phyloP scores from a whole-genome alignment of 2,797 vertebrate genomes.

The Chaetodon trifasciatus region DNA sequence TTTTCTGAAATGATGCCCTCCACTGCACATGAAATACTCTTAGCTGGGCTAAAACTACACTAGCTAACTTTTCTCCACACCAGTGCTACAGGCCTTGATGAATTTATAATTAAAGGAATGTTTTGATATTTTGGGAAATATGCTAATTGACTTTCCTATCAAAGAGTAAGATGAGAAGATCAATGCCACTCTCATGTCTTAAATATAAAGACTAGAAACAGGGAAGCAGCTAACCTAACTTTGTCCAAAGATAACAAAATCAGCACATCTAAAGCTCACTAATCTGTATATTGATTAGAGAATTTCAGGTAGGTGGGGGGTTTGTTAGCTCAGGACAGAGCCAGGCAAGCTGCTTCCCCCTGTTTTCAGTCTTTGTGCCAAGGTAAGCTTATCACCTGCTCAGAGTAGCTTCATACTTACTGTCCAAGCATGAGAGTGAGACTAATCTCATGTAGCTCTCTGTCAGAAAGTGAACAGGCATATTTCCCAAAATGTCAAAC shows the following conservation, averaged over 20 bases:
- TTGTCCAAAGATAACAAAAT: not conserved
- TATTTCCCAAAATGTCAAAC: slow-evolving; percentile 15
- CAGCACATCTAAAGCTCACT: not conserved
- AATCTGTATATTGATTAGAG: fast-evolving
- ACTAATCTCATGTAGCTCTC: slow-evolving; percentile 3
- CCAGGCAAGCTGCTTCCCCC: not conserved
- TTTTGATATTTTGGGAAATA: slow-evolving; percentile 22
- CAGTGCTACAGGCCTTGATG: slow-evolving; percentile 16
- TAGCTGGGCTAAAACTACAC: not conserved
- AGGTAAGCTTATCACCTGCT: slow-evolving; percentile 16
- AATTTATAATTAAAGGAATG: slow-evolving; percentile 12
- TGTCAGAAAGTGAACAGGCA: not conserved
- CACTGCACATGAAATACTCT: slow-evolving; percentile 3
- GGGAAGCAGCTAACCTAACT: not conserved
- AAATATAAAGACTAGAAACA: slow-evolving; percentile 1
- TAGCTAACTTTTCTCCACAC: slow-evolving; percentile 17
- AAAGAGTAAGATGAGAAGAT: slow-evolving; percentile 19
- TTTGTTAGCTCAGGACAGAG: slow-evolving; percentile 1
- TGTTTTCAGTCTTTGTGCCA: slow-evolving; percentile 5
- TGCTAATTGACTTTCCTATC: not conserved
- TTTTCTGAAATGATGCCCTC: slow-evolving; percentile 11
- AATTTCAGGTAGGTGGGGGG: not conserved
- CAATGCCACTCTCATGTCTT: not conserved
- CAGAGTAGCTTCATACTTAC: not conserved
- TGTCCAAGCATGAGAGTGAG: not conserved